Evolutionary conservation across 2,888 invertebrate species (phyloP), one percentile per base, ranked within the genome.

Genomic region (Drosophila niveifrons): DNA sequence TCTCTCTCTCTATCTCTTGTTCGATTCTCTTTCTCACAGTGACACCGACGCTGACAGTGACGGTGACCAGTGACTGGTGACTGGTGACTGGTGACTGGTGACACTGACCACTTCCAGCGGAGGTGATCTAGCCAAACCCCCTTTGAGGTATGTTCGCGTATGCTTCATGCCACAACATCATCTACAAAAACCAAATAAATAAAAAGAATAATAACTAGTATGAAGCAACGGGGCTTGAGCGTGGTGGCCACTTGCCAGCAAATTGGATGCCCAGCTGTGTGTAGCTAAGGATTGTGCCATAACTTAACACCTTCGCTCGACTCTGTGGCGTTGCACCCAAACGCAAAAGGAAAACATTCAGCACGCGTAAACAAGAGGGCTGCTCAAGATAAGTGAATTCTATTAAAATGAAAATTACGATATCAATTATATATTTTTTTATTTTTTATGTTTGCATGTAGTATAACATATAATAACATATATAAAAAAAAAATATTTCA

Each of bases 241-340:
- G 85, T 55, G 75, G 80, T 73, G 82, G 72, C 69, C 73, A 72
- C 78, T 73, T 80, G 72, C 69, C 73, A 72, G 61, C 75, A 72
- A 87, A 84, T 87, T 84, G 88, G 88, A 87, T 85, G 84, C 85
- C 79, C 85, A 85, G 83, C 86, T 85, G 88, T 44, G 53, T 53
- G 41, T 34, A 41, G 74, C 72, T 65, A 55, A 66, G 55, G 85
- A 80, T 85, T 78, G 87, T 82, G 85, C 82, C 83, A 85, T 85
- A 85, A 85, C 81, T 85, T 88, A 85, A 85, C 85, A 85, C 85
- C 86, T 85, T 85, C 88, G 81, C 52, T 48, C 75, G 53, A 74
- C 72, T 86, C 76, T 67, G 58, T 17, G 62, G 63, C 31, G 64
- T 58, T 52, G 71, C 81, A 78, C 53, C 15, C 70, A 81, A 78